phyloP scores from a whole-genome alignment of 2,113 vertebrate species.

The Cettia cetti region DNA sequence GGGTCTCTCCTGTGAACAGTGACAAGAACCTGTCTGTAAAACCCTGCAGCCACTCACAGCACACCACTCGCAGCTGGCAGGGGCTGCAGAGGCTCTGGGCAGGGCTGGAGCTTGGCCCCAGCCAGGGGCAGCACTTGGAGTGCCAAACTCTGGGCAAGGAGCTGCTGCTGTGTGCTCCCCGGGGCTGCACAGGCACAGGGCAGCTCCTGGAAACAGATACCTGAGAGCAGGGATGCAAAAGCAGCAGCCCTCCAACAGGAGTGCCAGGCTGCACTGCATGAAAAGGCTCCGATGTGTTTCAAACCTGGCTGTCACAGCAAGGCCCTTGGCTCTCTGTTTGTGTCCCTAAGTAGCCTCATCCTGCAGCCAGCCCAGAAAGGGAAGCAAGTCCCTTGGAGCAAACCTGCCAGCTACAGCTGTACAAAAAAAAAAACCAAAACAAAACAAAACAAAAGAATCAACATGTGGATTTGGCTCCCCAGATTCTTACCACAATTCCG shows the following conservation, averaged over 20 bases:
- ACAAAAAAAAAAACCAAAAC: no score
- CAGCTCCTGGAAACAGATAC: background rate
- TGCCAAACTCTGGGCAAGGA: background rate
- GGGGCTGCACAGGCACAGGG: background rate
- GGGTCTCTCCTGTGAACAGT: background rate
- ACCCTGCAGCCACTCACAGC: background rate
- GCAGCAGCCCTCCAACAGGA: no score
- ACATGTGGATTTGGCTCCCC: constrained; percentile 12
- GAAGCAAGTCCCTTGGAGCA: background rate
- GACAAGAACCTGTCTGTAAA: background rate
- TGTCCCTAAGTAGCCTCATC: background rate
- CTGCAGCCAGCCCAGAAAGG: background rate
- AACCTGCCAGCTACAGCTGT: constrained; percentile 21
- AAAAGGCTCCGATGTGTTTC: background rate
- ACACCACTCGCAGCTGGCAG: background rate
- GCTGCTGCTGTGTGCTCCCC: background rate
- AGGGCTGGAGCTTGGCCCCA: background rate
- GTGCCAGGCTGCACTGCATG: no score
- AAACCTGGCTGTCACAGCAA: background rate
- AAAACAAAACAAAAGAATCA: no score
- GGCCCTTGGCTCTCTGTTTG: background rate
- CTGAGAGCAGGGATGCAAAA: no score
- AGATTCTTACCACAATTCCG: background rate
- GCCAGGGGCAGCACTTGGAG: background rate
- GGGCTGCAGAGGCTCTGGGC: background rate